Base-by-base conservation (phyloP, 2,113 vertebrate species). In the Sylvilagus bachmani region DNA sequence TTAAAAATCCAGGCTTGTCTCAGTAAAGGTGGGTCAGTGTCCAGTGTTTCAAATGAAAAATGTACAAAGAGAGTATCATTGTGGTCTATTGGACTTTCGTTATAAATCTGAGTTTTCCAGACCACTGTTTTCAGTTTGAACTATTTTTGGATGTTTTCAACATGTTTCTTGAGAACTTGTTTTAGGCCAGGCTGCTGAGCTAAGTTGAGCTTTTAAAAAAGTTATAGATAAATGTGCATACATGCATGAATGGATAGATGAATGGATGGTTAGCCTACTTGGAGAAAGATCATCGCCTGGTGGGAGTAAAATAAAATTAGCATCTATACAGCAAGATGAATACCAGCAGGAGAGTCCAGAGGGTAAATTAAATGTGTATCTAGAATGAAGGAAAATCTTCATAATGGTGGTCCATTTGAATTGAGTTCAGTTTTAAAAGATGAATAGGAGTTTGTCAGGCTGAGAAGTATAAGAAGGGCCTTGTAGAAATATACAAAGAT, bases 31-130 rank as follows among this genome's bases (percentile, higher is more conserved):
- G 12, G 70, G 29, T 97, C 85, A 75, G 51, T 93, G 53, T 93
- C 96, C 85, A 75, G 51, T 93, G 53, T 93, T 96, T 95, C 36
- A 88, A 6, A 53, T 33, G 55, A 27, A 90, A 71, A 66, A 36
- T 84, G 58, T 84, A 74, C 77, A 53, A 53, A 62, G 29, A 89
- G 51, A 75, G 14, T 49, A 29, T 24, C 89, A 80, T 75, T 93
- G 55, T 82, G n/a, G 10, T 78, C 86, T 77, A 44, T 67, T 95
- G 69, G 25, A 25, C 93, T 97, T 89, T 91, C 31, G 77, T 79
- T 89, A 89, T 90, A 70, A 91, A 71, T 93, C 16, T 67, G 19
- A 24, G 80, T 93, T 96, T 96, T 92, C 67, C 73, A 80, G 33
- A 61, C 44, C 64, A 24, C 55, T 62, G 33, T 90, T 93, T 86